phyloP scores from a whole-genome alignment of 2,888 invertebrate genomes.

The Nomada fabriciana region DNA sequence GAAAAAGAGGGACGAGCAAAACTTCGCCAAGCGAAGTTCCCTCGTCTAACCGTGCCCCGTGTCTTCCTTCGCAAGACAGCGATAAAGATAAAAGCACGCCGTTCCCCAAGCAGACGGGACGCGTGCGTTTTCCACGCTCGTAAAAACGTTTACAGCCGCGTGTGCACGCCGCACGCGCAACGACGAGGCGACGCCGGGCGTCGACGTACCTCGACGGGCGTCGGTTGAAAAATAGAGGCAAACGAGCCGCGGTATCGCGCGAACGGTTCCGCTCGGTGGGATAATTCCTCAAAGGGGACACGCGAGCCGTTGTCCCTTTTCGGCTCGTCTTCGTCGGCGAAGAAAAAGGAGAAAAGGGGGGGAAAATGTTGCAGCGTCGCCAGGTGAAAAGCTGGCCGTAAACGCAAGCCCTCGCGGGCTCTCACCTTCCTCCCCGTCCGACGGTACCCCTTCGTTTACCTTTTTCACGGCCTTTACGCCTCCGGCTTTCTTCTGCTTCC shows the following conservation, averaged over 20 bases:
- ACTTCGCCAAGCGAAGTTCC: too few relatives aligned
- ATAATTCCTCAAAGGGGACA: slow-evolving; percentile 81
- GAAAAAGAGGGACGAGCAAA: too few relatives aligned
- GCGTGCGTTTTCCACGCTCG: background rate
- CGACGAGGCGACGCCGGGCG: slow-evolving; percentile 3
- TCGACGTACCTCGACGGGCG: slow-evolving; percentile 13
- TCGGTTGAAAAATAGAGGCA: slow-evolving; percentile 50
- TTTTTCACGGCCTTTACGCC: slow-evolving; percentile 64
- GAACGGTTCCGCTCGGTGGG: slow-evolving; percentile 78
- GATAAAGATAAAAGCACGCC: too few relatives aligned
- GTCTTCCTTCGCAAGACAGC: too few relatives aligned
- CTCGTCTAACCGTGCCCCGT: too few relatives aligned
- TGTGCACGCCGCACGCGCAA: background rate
- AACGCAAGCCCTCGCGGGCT: slow-evolving; percentile 1
- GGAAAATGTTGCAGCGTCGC: slow-evolving; percentile 11
- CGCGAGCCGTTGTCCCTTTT: slow-evolving; percentile 65
- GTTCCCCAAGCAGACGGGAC: too few relatives aligned
- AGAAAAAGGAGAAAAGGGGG: slow-evolving; percentile 26
- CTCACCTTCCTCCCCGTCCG: slow-evolving; percentile 1
- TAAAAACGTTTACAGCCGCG: background rate
- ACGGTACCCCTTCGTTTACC: slow-evolving; percentile 53
- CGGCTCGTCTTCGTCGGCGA: slow-evolving; percentile 69
- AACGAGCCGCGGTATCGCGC: slow-evolving; percentile 71
- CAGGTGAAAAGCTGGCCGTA: slow-evolving; percentile 45
- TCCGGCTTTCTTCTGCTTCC: slow-evolving; percentile 24